Evolutionary conservation across 2,888 invertebrate species (phyloP).

Genomic region (Strigamia transsilvanica): DNA sequence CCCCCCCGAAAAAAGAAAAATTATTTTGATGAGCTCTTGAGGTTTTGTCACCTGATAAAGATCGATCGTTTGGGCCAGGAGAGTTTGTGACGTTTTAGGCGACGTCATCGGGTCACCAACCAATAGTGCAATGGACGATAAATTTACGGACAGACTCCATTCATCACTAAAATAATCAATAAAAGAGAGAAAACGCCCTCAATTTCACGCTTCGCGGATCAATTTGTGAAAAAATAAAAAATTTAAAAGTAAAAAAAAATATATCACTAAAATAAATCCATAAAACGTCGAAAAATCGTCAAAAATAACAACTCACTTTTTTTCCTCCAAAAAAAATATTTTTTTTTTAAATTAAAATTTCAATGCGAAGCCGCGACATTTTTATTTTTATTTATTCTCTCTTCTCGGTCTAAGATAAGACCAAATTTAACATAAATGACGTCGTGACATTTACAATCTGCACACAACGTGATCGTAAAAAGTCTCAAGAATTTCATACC

Average conservation of each 20-base stretch:
- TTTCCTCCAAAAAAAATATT: neutral
- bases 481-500: no score
- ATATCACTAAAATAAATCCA: neutral
- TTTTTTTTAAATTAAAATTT: conserved; percentile 20
- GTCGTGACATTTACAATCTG: neutral
- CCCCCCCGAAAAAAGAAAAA: neutral
- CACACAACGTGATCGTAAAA: neutral
- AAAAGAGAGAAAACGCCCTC: conserved; percentile 38
- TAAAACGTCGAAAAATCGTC: neutral
- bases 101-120: conserved; percentile 39
- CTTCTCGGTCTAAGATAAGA: neutral
- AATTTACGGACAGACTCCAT: conserved; percentile 47
- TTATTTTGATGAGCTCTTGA: neutral
- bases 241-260: neutral
- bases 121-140: conserved; percentile 47
- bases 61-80: conserved; percentile 17
- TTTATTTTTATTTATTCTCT: neutral
- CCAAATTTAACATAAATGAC: neutral
- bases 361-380: conserved; percentile 6
- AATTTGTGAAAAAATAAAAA: conserved; percentile 36
- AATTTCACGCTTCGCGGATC: conserved; percentile 38
- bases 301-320: neutral
- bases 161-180: conserved; percentile 49
- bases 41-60: neutral
- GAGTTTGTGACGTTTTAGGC: neutral